Evolutionary conservation across 2,113 vertebrate species (phyloP).

Genomic region (Thryonomys swinderianus): DNA sequence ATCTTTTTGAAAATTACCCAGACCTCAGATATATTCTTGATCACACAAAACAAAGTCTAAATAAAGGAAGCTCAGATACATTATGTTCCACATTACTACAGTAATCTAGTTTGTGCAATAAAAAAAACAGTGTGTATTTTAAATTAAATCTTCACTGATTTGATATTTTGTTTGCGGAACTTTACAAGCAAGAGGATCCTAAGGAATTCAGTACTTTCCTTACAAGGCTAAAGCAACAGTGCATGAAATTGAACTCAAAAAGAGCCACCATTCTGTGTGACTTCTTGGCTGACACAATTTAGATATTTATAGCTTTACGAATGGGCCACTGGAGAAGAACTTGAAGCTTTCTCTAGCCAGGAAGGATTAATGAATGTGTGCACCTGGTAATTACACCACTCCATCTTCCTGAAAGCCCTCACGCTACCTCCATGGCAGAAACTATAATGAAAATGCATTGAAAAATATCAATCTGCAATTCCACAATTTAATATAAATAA

Average conservation of each 20-base stretch:
- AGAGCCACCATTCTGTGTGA: slow-evolving; percentile 88
- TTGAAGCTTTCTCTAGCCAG: slow-evolving; percentile 88
- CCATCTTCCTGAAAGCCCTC: slow-evolving; percentile 89
- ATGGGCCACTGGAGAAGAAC: slow-evolving; percentile 90
- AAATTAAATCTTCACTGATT: slow-evolving; percentile 72
- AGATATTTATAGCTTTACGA: slow-evolving; percentile 92
- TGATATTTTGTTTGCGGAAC: slow-evolving; percentile 82
- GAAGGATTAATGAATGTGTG: slow-evolving; percentile 91
- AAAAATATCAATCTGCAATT: slow-evolving; percentile 88
- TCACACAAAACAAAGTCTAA: slow-evolving; percentile 5
- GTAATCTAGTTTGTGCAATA: neutral
- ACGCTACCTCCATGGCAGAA: slow-evolving; percentile 84
- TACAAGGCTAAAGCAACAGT: slow-evolving; percentile 88
- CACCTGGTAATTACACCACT: slow-evolving; percentile 92
- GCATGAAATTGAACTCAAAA: slow-evolving; percentile 92
- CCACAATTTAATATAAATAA: slow-evolving; percentile 83
- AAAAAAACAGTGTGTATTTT: neutral
- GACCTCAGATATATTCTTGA: slow-evolving; percentile 9
- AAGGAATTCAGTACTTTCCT: slow-evolving; percentile 85
- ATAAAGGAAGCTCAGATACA: neutral
- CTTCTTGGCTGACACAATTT: slow-evolving; percentile 91
- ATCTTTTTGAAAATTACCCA: slow-evolving; percentile 41
- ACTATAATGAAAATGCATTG: slow-evolving; percentile 86
- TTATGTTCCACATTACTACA: neutral
- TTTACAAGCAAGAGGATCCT: slow-evolving; percentile 79